phyloP scores from a whole-genome alignment of 1,140 invertebrate species.

The Hylaeus anthracinus region DNA sequence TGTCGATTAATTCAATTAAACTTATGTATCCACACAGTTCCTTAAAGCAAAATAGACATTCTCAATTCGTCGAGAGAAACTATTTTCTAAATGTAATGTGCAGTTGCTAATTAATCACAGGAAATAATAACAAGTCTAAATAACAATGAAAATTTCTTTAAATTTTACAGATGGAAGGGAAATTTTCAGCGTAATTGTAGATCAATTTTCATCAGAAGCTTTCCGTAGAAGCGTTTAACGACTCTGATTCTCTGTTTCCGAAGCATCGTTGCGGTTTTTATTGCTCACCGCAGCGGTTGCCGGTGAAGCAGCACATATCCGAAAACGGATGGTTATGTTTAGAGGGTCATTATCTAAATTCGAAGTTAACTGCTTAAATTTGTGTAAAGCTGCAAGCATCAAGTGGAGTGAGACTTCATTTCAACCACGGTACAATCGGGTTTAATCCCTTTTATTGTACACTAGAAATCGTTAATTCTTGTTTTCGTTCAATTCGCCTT shows the following conservation, averaged over 20 bases:
- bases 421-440: background rate
- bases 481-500: background rate
- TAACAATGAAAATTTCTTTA: background rate
- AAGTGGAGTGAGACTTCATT: background rate
- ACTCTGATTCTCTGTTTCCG: background rate
- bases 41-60: too few relatives aligned
- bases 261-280: background rate
- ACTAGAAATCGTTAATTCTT: background rate
- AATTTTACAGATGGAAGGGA: too few relatives aligned
- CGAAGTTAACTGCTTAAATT: slow-evolving; percentile 19
- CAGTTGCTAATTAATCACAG: too few relatives aligned
- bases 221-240: background rate
- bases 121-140: too few relatives aligned
- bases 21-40: background rate
- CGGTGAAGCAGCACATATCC: background rate
- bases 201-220: slow-evolving; percentile 9
- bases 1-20: background rate
- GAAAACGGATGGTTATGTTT: slow-evolving; percentile 15
- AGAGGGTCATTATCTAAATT: background rate
- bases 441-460: background rate
- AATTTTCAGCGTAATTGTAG: background rate
- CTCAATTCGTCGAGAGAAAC: too few relatives aligned
- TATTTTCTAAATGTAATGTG: too few relatives aligned
- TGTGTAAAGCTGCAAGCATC: background rate
- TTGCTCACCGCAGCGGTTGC: background rate